Evolutionary conservation across 1,140 invertebrate species (phyloP).

Genomic region (Lerema accius): DNA sequence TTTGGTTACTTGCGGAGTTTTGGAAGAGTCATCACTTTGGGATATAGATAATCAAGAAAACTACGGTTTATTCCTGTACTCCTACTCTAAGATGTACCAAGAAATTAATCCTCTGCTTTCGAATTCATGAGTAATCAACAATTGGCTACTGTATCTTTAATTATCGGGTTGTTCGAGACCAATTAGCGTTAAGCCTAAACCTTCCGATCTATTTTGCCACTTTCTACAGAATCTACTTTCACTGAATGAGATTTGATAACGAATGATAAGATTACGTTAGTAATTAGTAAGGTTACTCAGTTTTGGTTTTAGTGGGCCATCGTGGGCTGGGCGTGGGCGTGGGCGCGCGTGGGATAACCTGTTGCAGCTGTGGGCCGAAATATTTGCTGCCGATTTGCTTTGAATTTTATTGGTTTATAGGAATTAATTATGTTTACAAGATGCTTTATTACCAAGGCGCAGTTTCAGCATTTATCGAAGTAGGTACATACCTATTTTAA

Average conservation of each 20-base stretch:
- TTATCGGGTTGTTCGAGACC: slow-evolving; percentile 9
- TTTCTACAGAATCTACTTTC: slow-evolving; percentile 22
- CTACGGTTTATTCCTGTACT: too few relatives aligned
- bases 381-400: slow-evolving; percentile 29
- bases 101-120: neutral
- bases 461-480: too few relatives aligned
- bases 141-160: neutral
- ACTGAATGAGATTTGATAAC: slow-evolving; percentile 14
- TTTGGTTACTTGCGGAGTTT: too few relatives aligned
- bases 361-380: slow-evolving; percentile 4
- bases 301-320: slow-evolving; percentile 34
- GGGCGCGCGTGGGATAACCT: slow-evolving; percentile 28
- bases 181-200: slow-evolving; percentile 5
- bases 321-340: slow-evolving; percentile 34
- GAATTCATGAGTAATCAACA: neutral
- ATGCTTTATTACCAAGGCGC: too few relatives aligned
- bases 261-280: slow-evolving; percentile 12
- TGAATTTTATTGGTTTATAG: slow-evolving; percentile 7
- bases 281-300: slow-evolving; percentile 28
- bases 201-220: slow-evolving; percentile 5
- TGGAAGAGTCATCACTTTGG: too few relatives aligned
- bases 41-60: too few relatives aligned
- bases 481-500: too few relatives aligned
- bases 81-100: too few relatives aligned
- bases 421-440: neutral